phyloP scores from a whole-genome alignment of 2,888 invertebrate species.

The Caenorhabditis afra region DNA sequence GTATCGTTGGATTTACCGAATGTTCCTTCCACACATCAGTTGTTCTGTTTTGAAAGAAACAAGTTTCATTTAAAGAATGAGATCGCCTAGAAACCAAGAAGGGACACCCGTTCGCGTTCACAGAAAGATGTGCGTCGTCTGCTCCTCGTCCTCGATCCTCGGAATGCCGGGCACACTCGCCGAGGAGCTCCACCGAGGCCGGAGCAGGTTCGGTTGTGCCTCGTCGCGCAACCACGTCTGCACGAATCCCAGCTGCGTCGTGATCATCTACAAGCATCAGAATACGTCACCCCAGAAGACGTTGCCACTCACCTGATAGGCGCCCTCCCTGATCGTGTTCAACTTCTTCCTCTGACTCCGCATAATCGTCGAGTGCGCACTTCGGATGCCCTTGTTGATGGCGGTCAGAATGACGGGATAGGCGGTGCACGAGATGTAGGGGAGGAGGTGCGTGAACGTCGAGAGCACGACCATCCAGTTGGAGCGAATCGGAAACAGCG shows the following conservation, averaged over 20 bases:
- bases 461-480: conserved; percentile 64
- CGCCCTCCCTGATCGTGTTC: conserved; percentile 62
- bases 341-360: conserved; percentile 59
- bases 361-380: conserved; percentile 64
- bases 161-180: neutral
- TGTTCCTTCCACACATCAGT: too few relatives aligned
- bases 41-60: too few relatives aligned
- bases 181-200: conserved; percentile 15
- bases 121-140: neutral
- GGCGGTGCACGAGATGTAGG: conserved; percentile 68
- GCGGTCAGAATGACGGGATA: conserved; percentile 68
- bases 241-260: conserved; percentile 56
- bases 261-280: conserved; percentile 52
- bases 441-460: conserved; percentile 62
- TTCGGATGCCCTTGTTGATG: conserved; percentile 62
- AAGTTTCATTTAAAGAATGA: too few relatives aligned
- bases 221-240: conserved; percentile 58
- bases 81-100: too few relatives aligned
- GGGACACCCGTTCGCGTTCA: neutral
- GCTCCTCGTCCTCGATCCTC: neutral
- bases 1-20: too few relatives aligned
- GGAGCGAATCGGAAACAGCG: conserved; percentile 33
- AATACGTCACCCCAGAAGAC: neutral
- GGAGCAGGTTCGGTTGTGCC: neutral
- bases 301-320: conserved; percentile 56